Base-by-base conservation (phyloP, 2,797 vertebrate genomes). In the Bovichtus diacanthus region DNA sequence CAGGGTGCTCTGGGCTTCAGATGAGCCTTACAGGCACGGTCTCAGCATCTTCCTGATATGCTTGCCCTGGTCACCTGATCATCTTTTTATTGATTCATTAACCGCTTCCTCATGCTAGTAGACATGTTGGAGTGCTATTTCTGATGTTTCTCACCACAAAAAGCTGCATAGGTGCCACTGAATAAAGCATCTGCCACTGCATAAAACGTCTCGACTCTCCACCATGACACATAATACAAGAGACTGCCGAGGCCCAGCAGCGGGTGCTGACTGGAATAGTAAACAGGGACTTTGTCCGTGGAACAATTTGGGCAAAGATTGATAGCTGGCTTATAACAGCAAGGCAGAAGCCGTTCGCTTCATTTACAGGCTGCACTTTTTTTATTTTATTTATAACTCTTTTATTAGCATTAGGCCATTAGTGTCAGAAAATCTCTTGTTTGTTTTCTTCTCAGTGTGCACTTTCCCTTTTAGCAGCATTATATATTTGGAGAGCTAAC, bases 61-160 rank as follows among this genome's bases (percentile, higher is more conserved):
- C 70, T 54, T 73, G 25, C 54, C 58, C 51, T 71, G 76, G 86
- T 94, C 94, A 94, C 87, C 88, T 68, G 90, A 95, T 94, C 94
- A 76, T 74, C 82, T 61, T 72, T 76, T 38, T 87, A 95, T 95
- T 86, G 94, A 95, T 95, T 90, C 69, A 23, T 84, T 78, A 87
- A 90, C 93, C 92, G 77, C 93, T 92, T 94, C 88, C 92, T 88
- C 79, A 71, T 94, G 89, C 92, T 86, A 74, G 78, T 76, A 90
- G 90, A 91, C 91, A 87, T 92, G 88, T 93, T 80, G 76, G 77
- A 89, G 78, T 83, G 83, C 88, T 89, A 84, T 87, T 93, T 88
- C 76, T 83, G 87, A 93, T 91, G 89, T 93, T 88, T 92, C 80
- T 77, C 81, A 90, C 93, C 89, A 74, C 92, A 94, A 70, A 90